Evolutionary conservation across 2,113 vertebrate genomes (phyloP).

Genomic region (Caracal caracal): DNA sequence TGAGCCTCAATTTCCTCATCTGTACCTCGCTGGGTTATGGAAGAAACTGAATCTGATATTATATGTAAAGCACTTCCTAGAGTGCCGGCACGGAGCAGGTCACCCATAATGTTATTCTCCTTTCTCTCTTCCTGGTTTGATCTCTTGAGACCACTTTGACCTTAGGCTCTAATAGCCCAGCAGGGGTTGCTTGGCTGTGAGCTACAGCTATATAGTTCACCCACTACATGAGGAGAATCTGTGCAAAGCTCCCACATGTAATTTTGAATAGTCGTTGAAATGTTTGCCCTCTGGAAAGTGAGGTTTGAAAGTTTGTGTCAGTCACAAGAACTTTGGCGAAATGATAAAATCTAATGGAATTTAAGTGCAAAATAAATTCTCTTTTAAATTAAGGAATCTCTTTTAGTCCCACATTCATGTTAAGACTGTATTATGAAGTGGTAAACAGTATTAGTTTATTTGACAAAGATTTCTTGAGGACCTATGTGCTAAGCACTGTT

Average conservation of each 20-base stretch:
- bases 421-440: background rate
- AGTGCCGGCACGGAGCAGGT: background rate
- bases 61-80: background rate
- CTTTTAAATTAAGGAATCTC: slow-evolving; percentile 11
- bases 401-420: background rate
- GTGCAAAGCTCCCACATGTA: background rate
- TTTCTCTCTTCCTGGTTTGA: background rate
- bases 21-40: background rate
- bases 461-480: background rate
- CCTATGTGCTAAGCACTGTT: background rate
- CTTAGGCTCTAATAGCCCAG: background rate
- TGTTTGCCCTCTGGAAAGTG: background rate
- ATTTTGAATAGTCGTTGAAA: background rate
- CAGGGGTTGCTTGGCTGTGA: background rate
- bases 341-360: background rate
- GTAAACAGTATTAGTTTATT: background rate
- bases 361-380: slow-evolving; percentile 9
- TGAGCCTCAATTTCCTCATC: background rate
- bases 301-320: slow-evolving; percentile 20
- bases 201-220: background rate
- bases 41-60: background rate
- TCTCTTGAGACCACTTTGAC: background rate
- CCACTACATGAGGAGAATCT: background rate
- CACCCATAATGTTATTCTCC: background rate
- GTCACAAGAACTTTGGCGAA: background rate